phyloP scores from a whole-genome alignment of 2,113 vertebrate species.

The Cheilinus undulatus region DNA sequence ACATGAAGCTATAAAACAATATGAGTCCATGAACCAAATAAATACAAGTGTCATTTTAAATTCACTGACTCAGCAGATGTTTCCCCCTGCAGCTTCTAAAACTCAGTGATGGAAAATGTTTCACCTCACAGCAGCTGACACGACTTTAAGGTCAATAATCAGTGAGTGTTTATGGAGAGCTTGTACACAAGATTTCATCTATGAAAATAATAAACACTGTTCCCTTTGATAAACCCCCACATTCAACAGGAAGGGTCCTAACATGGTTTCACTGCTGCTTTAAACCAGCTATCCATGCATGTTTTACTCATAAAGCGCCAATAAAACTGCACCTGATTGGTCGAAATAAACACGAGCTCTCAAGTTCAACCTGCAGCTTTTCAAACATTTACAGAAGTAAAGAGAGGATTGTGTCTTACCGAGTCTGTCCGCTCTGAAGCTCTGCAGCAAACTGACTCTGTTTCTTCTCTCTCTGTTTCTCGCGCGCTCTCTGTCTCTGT shows the following conservation, averaged over 20 bases:
- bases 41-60: background rate
- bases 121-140: background rate
- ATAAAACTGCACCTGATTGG: background rate
- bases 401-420: slow-evolving; percentile 38
- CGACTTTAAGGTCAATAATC: slow-evolving; percentile 6
- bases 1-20: slow-evolving; percentile 15
- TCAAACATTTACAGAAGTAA: background rate
- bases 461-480: background rate
- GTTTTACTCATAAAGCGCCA: background rate
- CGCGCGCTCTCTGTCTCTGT: background rate
- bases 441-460: slow-evolving; percentile 33
- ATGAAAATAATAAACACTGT: background rate
- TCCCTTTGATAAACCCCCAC: background rate
- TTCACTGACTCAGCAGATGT: background rate
- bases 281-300: background rate
- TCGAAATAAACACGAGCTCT: background rate
- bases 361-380: background rate
- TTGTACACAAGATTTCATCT: background rate
- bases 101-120: background rate
- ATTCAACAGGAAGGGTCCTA: background rate
- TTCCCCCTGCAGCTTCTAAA: background rate
- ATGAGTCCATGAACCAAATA: background rate
- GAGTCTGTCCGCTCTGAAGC: background rate
- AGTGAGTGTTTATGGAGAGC: background rate
- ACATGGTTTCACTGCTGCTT: background rate